phyloP scores from a whole-genome alignment of 2,888 invertebrate genomes.

The Agrypnus murinus region DNA sequence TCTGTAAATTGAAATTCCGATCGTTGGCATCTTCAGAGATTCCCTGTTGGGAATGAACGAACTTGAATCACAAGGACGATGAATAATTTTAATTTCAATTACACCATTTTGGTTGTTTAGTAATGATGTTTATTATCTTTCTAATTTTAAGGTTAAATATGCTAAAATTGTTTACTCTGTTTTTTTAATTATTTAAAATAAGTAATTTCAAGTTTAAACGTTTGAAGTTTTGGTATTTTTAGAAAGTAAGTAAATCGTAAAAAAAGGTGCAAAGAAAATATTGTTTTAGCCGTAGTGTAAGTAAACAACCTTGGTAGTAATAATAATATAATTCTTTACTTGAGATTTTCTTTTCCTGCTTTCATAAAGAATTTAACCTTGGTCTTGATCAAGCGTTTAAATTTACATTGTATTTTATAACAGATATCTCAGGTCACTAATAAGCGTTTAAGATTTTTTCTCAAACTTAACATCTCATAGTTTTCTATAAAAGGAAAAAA shows the following conservation, averaged over 20 bases:
- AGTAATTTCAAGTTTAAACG: too few relatives aligned
- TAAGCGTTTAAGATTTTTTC: too few relatives aligned
- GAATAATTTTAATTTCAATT: slow-evolving; percentile 26
- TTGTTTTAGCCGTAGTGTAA: slow-evolving; percentile 13
- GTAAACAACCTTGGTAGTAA: slow-evolving; percentile 23
- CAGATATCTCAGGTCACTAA: not conserved
- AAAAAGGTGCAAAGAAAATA: not conserved
- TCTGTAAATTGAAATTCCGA: slow-evolving; percentile 53
- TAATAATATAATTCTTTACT: slow-evolving; percentile 18
- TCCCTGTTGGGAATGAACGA: slow-evolving; percentile 41
- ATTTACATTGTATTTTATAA: slow-evolving; percentile 21
- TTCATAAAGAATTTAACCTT: slow-evolving; percentile 34
- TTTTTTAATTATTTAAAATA: too few relatives aligned
- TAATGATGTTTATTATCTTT: too few relatives aligned
- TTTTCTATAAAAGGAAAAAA: slow-evolving; percentile 32
- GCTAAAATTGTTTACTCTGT: too few relatives aligned
- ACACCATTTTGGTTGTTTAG: slow-evolving; percentile 23
- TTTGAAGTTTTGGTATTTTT: too few relatives aligned
- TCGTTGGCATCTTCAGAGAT: slow-evolving; percentile 37
- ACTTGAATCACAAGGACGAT: slow-evolving; percentile 36
- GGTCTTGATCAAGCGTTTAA: slow-evolving; percentile 33
- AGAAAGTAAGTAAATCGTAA: too few relatives aligned
- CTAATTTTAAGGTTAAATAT: too few relatives aligned
- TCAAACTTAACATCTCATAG: not conserved
- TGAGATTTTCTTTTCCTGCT: slow-evolving; percentile 40